Percentiles rank a stretch among this genome's conserved stretches.
Evolutionary conservation across 2,797 vertebrate genomes (phyloP).

Genomic region (Micromesistius poutassou): DNA sequence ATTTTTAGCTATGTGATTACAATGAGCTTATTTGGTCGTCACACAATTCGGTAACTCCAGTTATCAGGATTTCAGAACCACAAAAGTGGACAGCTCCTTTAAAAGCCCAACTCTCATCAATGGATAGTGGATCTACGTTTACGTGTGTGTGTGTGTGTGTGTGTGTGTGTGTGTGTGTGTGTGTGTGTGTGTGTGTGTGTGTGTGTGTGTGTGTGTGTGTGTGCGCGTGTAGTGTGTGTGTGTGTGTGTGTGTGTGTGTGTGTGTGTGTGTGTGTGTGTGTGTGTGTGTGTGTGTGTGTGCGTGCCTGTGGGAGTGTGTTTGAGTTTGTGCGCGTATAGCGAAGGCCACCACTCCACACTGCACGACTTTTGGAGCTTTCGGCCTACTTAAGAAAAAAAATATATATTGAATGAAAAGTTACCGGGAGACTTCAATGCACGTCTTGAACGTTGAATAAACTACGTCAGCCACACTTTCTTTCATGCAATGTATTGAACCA

Average conservation of each 20-base stretch:
- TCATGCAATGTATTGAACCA: neutral
- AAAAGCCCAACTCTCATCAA: neutral
- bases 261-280: neutral
- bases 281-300: neutral
- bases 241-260: too few species aligned
- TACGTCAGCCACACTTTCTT: constrained; percentile 1
- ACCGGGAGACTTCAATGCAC: neutral
- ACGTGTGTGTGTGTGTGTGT: neutral
- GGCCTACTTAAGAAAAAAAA: neutral
- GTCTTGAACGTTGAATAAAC: neutral
- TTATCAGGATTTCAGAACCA: neutral
- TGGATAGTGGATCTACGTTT: constrained; percentile 11
- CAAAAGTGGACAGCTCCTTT: constrained; percentile 2
- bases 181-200: neutral
- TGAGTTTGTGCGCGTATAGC: neutral
- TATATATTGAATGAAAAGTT: constrained; percentile 8
- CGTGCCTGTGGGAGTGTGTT: neutral
- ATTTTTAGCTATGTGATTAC: neutral
- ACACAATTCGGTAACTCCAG: neutral
- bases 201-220: neutral
- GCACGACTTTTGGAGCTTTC: neutral
- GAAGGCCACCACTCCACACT: neutral
- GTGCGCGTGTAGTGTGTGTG: too few species aligned
- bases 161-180: constrained; percentile 1
- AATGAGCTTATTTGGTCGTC: neutral